A percentile compares a stretch with the other conserved stretches of the same genome.
These are phyloP conservation scores for Nyctibius grandis DNA, from an alignment of 2,797 vertebrate genomes.

Conservation along the genomic window DNA sequence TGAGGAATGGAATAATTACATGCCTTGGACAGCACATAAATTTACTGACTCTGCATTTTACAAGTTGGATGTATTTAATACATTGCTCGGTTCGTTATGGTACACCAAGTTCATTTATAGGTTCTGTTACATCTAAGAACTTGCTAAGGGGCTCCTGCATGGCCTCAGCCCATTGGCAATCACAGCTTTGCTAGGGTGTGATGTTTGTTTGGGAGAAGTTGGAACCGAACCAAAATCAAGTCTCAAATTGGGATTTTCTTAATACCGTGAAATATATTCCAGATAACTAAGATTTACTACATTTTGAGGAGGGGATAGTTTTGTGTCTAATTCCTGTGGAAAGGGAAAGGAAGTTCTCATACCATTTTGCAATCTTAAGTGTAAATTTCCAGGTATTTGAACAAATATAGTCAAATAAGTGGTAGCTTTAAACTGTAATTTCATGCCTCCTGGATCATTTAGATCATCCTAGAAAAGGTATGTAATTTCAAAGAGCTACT, in stretches of 20 bases:
- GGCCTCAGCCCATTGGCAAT: background rate
- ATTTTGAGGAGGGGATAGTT: background rate
- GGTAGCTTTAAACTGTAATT: background rate
- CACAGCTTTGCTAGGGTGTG: background rate
- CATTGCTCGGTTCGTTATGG: accelerated
- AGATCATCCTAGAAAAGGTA: background rate
- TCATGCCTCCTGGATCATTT: background rate
- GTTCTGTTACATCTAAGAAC: background rate
- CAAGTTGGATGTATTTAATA: background rate
- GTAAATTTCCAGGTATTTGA: background rate
- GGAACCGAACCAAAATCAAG: background rate
- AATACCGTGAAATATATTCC: background rate
- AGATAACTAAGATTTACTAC: background rate
- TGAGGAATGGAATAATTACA: background rate
- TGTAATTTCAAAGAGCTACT: background rate
- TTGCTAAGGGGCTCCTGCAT: background rate
- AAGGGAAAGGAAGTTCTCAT: background rate
- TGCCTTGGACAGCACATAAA: background rate
- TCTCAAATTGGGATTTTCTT: background rate
- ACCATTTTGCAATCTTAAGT: background rate
- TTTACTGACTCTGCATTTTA: background rate
- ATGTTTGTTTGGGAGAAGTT: background rate
- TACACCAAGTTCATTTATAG: background rate
- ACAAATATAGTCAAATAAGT: background rate
- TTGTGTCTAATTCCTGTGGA: background rate